These are phyloP conservation scores for Luehdorfia chinensis DNA, from an alignment of 1,140 invertebrate species.

Conservation along the genomic window DNA sequence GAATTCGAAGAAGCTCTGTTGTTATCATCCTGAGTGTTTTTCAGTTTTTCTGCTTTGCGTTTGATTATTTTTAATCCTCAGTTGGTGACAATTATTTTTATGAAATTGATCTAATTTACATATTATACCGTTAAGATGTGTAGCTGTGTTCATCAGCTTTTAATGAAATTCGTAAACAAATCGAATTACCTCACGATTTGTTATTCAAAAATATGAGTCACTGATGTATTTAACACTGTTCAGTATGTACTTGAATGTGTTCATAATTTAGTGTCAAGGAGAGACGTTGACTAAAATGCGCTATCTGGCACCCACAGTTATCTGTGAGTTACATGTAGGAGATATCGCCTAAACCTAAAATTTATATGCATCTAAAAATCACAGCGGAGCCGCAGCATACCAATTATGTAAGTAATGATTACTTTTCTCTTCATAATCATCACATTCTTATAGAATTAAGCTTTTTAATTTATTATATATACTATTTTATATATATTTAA, in stretches of 20 bases:
- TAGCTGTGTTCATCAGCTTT: background rate
- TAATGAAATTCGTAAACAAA: slow-evolving; percentile 24
- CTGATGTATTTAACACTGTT: slow-evolving; percentile 46
- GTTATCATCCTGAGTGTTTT: no score
- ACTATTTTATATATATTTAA: no score
- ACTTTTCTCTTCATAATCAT: no score
- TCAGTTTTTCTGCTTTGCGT: no score
- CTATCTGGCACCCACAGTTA: slow-evolving; percentile 20
- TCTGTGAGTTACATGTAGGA: slow-evolving; percentile 16
- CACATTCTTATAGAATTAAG: no score
- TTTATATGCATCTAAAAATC: slow-evolving; percentile 1
- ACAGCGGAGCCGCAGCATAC: background rate
- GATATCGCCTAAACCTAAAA: slow-evolving; percentile 8
- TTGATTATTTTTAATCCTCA: no score
- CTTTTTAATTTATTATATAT: no score
- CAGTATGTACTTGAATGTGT: slow-evolving; percentile 30
- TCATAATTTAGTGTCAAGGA: slow-evolving; percentile 56
- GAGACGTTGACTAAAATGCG: slow-evolving; percentile 27
- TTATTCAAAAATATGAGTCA: slow-evolving; percentile 50
- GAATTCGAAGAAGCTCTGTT: no score
- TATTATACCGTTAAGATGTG: no score
- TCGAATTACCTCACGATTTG: slow-evolving; percentile 18
- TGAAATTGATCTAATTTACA: no score
- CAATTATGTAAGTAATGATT: background rate
- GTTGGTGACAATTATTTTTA: no score